Conservation (phyloP, 2,113 vertebrate species). For the Regulus satrapa region DNA sequence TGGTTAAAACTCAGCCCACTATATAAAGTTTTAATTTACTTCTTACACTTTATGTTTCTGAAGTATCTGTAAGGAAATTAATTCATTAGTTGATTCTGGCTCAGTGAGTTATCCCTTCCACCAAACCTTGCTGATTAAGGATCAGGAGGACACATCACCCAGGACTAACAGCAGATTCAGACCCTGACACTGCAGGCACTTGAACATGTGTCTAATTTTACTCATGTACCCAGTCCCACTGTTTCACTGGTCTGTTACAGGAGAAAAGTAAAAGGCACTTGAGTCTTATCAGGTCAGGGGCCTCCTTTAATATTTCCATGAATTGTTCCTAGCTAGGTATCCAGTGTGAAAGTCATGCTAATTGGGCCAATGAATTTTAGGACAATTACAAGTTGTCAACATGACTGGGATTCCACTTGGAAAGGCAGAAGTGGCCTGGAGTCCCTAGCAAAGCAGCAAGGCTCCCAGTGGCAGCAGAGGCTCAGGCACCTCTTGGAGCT, state of each 20-base stretch:
- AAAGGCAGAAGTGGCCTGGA: not conserved
- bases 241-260: not conserved
- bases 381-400: conserved; percentile 1
- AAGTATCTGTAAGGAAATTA: not conserved
- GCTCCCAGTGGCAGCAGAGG: not conserved
- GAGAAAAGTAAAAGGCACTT: conserved; percentile 12
- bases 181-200: not conserved
- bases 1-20: conserved; percentile 16
- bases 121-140: not conserved
- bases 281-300: conserved; percentile 58
- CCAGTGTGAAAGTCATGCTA: not conserved
- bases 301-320: conserved; percentile 50
- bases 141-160: not conserved
- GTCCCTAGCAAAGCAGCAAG: not conserved
- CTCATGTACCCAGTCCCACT: not conserved
- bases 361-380: conserved; percentile 44
- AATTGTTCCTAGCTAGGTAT: conserved; percentile 50
- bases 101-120: not conserved
- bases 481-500: not conserved
- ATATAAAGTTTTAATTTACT: not conserved
- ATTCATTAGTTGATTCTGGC: not conserved
- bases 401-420: not conserved
- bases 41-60: not conserved
- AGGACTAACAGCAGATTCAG: not conserved
- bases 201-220: not conserved